Base-by-base conservation (phyloP, 2,888 invertebrate species). In the Tetragonula carbonaria region DNA sequence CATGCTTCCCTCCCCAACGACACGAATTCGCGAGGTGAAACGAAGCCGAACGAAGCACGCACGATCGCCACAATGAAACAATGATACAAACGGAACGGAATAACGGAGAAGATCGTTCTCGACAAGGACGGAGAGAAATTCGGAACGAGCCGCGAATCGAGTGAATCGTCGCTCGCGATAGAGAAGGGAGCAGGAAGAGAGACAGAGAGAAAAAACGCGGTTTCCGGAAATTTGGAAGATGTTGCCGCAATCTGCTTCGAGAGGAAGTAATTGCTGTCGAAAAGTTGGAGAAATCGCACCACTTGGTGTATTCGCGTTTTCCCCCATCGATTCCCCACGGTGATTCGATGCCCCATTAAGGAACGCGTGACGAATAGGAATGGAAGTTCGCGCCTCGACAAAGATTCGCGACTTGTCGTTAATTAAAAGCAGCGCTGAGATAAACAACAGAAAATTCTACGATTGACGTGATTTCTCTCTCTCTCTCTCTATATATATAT, bases 261-360 rank as follows among this genome's bases (percentile, higher is more conserved):
- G 59, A 18, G 45, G 23, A 55, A 76, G 70, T 70, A 76, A 80
- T 70, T 67, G 63, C 80, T 57, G 33, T 63, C 62, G 59, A 68
- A 71, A 78, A 62, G 53, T 33, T 33, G 8, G 68, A 59, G 33
- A 59, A n/a, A 21, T 28, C 14, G 16, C 14, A 11, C 8, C 71
- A 57, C 55, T 73, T 62, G 50, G 33, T 53, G 21, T 57, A 33
- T 8, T n/a, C 23, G 63, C 53, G 53, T 73, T 65, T 78, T 55
- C 45, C 45, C 45, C 63, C 66, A 55, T 66, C 33, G 53, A 57
- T 73, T 55, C 28, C 21, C 6, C 18, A 8, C n/a, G 72, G 57
- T 50, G 78, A 65, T 55, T 23, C 65, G 55, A 28, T 28, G 28
- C 73, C 57, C 55, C 53, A 33, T 78, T 74, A 78, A 73, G 55